Percentiles rank a stretch among this genome's conserved stretches.
Conservation (phyloP, 1,140 invertebrate genomes). For the Ctenoplectra terminalis region DNA sequence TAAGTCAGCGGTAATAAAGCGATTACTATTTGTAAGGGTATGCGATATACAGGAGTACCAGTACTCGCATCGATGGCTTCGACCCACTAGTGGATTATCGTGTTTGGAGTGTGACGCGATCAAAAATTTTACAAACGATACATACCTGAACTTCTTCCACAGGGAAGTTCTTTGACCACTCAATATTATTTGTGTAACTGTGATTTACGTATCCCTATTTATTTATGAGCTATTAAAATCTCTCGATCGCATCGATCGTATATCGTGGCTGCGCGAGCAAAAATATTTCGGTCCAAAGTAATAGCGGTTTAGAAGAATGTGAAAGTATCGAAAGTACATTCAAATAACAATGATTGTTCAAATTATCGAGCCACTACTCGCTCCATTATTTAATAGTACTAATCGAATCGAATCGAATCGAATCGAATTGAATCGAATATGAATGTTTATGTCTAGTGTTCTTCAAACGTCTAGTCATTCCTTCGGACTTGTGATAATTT, state of each 20-base stretch:
- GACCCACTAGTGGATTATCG: not conserved
- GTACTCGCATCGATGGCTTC: not conserved
- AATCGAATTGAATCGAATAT: not conserved
- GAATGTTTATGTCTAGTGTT: not conserved
- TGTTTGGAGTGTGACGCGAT: not conserved
- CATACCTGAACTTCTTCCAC: not conserved
- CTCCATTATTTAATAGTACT: not conserved
- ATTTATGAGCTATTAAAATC: not conserved
- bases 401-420: not conserved
- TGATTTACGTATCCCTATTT: constrained; percentile 39
- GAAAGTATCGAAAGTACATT: not conserved
- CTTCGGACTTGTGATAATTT: constrained; percentile 16
- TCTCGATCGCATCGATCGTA: constrained; percentile 33
- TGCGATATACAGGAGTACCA: not conserved
- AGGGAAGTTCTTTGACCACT: not conserved
- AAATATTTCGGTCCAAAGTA: not conserved
- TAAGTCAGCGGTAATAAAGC: too few relatives aligned
- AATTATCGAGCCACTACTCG: not conserved
- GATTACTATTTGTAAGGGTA: not conserved
- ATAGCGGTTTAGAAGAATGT: not conserved
- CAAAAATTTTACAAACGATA: not conserved
- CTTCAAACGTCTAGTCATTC: constrained; percentile 23
- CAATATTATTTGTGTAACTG: not conserved
- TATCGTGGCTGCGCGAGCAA: not conserved
- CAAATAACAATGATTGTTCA: not conserved